These are phyloP conservation scores for Cheiracanthium punctorium DNA, from an alignment of 2,888 invertebrate genomes.

Conservation along the genomic window DNA sequence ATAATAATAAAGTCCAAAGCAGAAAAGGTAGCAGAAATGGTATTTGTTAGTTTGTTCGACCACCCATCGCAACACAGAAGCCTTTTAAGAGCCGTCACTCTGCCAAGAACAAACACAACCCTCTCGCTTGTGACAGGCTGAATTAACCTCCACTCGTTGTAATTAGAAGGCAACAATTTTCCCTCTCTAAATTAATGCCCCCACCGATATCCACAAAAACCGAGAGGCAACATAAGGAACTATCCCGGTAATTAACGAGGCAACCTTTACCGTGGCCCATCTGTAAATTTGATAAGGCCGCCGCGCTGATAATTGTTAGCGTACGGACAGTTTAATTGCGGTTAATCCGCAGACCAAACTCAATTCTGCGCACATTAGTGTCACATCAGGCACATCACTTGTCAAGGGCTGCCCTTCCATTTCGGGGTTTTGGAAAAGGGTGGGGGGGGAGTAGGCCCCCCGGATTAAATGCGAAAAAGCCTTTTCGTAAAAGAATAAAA, in stretches of 20 bases:
- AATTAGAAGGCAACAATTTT: constrained; percentile 69
- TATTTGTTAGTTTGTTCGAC: constrained; percentile 7
- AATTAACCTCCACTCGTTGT: constrained; percentile 59
- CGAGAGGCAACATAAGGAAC: constrained; percentile 6
- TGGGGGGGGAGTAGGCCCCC: too few relatives aligned
- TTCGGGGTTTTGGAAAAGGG: too few relatives aligned
- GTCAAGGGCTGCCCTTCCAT: constrained; percentile 17
- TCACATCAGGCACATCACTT: constrained; percentile 61
- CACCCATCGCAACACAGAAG: constrained; percentile 31
- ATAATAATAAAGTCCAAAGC: too few relatives aligned
- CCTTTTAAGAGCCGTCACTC: constrained; percentile 61
- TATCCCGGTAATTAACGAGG: constrained; percentile 61
- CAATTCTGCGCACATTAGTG: constrained; percentile 62
- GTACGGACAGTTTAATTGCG: constrained; percentile 69
- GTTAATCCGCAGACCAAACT: constrained; percentile 63
- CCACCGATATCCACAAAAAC: constrained; percentile 26
- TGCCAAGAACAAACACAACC: constrained; percentile 36
- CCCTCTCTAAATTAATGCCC: constrained; percentile 62
- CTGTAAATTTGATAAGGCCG: constrained; percentile 67
- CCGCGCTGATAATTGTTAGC: constrained; percentile 64
- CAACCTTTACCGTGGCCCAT: constrained; percentile 59
- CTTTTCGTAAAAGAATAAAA: background rate
- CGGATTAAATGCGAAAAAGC: constrained; percentile 10
- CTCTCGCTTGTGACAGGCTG: constrained; percentile 54
- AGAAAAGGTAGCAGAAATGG: background rate